A percentile compares a stretch with the other conserved stretches of the same genome.
Evolutionary conservation across 2,888 invertebrate genomes (phyloP).

Genomic region (Chydorus sphaericus): DNA sequence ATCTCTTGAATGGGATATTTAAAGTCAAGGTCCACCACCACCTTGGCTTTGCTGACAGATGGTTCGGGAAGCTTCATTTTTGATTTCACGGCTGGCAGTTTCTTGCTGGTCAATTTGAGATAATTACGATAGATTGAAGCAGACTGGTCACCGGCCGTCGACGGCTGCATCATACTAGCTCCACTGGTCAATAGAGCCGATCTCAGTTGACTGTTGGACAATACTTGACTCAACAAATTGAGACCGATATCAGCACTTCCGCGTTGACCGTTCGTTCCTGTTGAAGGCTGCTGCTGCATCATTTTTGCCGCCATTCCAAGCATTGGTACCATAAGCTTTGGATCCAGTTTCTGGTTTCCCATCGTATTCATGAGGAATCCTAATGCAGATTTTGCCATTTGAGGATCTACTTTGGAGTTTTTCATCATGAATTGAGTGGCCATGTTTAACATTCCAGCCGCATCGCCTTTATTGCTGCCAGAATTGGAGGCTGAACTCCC

Average conservation of each 20-base stretch:
- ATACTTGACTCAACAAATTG: background rate
- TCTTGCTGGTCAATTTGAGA: background rate
- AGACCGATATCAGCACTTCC: background rate
- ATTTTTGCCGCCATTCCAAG: background rate
- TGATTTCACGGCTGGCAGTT: background rate
- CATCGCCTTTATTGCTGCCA: too few species aligned
- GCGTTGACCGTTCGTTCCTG: background rate
- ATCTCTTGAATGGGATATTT: background rate
- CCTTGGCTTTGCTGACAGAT: background rate
- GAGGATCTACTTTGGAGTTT: background rate
- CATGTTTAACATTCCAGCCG: background rate
- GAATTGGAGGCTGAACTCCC: background rate
- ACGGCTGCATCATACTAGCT: background rate
- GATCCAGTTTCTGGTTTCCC: background rate
- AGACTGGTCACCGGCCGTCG: background rate
- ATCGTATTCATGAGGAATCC: background rate
- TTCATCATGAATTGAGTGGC: background rate
- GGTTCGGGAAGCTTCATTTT: background rate
- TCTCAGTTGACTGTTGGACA: conserved; percentile 1
- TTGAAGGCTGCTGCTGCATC: background rate
- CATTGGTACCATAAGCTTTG: too few species aligned
- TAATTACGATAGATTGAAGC: background rate
- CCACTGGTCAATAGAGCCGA: background rate
- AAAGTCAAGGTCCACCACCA: conserved; percentile 2
- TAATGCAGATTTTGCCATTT: background rate